Base-by-base conservation (phyloP, 2,797 vertebrate genomes). In the Echiichthys vipera region DNA sequence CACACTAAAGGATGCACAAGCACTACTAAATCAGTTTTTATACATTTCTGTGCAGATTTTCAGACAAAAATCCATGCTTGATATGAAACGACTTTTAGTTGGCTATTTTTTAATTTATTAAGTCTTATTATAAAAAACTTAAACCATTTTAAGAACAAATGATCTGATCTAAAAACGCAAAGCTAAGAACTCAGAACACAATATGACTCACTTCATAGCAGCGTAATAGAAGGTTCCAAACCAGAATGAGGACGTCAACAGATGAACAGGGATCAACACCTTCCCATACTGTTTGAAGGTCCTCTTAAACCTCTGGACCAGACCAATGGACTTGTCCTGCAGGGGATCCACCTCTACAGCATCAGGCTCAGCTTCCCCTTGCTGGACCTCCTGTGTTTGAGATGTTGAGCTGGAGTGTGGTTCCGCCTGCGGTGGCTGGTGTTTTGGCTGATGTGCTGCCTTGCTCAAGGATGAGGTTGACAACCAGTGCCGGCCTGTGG, bases 241-340 rank as follows among this genome's bases (percentile, higher is more conserved):
- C 97, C 97, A 99, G 49, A 97, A 22, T 5, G 95, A 94, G 74
- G 98, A 99, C 4, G 97, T 99, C 79, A 98, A 9, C 45, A 99
- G 90, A 81, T 99, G 98, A 12, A 99, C 95, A 2, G 98, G 97
- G 83, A 99, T 96, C 95, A 99, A 85, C 79, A 99, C 98, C 92
- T 98, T 99, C 65, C 98, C 97, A 34, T 99, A 99, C 71, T 99
- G 97, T 85, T 97, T 98, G 84, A 99, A 97, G 45, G 96, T 98
- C 77, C 74, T 97, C 93, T 99, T 98, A 89, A 99, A 99, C 84
- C 98, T 95, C 83, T 97, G 96, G 78, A 93, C 92, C 0, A 99
- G 94, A 55, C 96, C 93, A 27, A 96, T 96, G 68, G 98, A 97
- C 74, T 93, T 96, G 84, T 99, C 97, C 89, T 98, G 96, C 80